phyloP scores from a whole-genome alignment of 2,113 vertebrate species.

The Trogon melanurus region DNA sequence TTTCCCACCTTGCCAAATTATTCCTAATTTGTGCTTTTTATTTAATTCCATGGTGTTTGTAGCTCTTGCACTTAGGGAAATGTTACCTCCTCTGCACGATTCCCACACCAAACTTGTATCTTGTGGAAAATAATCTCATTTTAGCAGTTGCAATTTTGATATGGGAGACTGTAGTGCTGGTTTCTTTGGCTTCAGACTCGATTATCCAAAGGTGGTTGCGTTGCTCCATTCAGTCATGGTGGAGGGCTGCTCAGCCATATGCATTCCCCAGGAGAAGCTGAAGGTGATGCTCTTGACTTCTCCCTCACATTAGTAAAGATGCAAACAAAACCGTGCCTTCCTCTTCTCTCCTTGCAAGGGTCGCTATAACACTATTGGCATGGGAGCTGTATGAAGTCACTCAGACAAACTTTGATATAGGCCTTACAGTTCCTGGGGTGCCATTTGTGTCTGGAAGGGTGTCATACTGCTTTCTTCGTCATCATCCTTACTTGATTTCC shows the following conservation, averaged over 20 bases:
- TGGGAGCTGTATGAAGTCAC: neutral
- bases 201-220: neutral
- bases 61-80: neutral
- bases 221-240: neutral
- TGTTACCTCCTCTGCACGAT: neutral
- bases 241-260: neutral
- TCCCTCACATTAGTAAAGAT: neutral
- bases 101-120: neutral
- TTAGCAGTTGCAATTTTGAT: neutral
- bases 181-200: neutral
- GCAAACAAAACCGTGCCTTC: neutral
- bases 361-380: neutral
- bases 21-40: neutral
- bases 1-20: neutral
- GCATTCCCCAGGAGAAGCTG: neutral
- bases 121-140: neutral
- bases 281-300: neutral
- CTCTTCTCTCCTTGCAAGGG: neutral
- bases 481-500: neutral
- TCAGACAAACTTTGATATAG: fast-evolving
- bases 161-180: neutral
- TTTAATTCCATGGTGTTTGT: neutral
- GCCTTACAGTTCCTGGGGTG: neutral
- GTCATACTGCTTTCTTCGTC: neutral
- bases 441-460: neutral